These are phyloP conservation scores for Plagodis pulveraria DNA, from an alignment of 2,888 invertebrate genomes.

Conservation along the genomic window DNA sequence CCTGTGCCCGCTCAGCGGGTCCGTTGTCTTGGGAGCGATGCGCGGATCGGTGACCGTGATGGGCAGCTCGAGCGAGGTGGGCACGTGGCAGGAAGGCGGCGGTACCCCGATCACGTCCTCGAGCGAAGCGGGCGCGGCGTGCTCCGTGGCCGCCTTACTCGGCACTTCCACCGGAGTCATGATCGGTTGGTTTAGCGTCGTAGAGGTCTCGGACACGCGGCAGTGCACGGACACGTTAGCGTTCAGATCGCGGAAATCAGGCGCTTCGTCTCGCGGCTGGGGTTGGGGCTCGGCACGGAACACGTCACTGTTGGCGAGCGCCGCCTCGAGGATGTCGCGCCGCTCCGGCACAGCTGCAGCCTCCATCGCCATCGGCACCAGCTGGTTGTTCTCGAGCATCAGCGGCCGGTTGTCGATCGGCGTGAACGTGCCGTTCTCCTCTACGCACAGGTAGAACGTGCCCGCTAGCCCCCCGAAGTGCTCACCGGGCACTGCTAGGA, in stretches of 20 bases:
- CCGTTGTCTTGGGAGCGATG: conserved; percentile 84
- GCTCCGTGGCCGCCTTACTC: conserved; percentile 70
- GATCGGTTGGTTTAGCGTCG: conserved; percentile 90
- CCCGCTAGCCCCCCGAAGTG: conserved; percentile 89
- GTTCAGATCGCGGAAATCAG: conserved; percentile 86
- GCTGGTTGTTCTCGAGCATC: conserved; percentile 78
- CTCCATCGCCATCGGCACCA: conserved; percentile 72
- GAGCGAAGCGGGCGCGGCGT: conserved; percentile 63
- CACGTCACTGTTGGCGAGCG: conserved; percentile 90
- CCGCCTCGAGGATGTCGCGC: conserved; percentile 90
- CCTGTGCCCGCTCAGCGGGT: conserved; percentile 63
- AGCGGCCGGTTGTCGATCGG: conserved; percentile 89
- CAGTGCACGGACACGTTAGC: conserved; percentile 83
- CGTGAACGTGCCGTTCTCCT: conserved; percentile 88
- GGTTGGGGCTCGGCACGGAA: conserved; percentile 82
- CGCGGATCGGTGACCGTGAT: conserved; percentile 91
- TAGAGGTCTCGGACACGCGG: conserved; percentile 90
- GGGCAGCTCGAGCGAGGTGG: conserved; percentile 89
- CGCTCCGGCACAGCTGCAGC: conserved; percentile 68
- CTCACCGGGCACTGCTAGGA: conserved; percentile 90
- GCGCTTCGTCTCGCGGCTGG: conserved; percentile 79
- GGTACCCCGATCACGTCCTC: conserved; percentile 86
- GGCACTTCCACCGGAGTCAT: conserved; percentile 93
- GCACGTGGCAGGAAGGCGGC: conserved; percentile 75
- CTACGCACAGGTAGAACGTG: conserved; percentile 90